Evolutionary conservation across 2,888 invertebrate species (phyloP), one percentile per base, ranked within the genome.

Genomic region (Andricus curvator): DNA sequence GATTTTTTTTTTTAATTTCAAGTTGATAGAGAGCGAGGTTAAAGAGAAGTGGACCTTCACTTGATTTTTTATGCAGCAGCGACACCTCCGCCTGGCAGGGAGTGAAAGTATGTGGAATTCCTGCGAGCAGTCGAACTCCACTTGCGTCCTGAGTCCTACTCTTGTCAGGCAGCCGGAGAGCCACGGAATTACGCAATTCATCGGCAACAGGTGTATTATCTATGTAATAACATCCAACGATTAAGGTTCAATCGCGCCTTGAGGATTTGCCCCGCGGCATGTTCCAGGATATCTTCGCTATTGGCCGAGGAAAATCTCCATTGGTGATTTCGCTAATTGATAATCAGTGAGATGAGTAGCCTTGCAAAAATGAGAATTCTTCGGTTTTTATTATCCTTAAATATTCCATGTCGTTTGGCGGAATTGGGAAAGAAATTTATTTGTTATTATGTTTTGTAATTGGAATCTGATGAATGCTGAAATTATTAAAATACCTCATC

Each of bases 91-190:
- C 85, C 78, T 84, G 83, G 80, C 83, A 79, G 81, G 83, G 87
- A 91, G 91, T 90, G 91, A 91, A 91, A 91, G 91, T 90, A 88
- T 86, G 84, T 85, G 88, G 89, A 91, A 89, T 90, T 89, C 88
- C 88, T 89, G 86, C 87, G 87, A 87, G 86, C 66, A 66, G 66
- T 33, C 33, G 33, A 66, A 33, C 51, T 51, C 87, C 86, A 88
- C 85, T 85, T 84, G 85, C 82, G 82, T 83, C 82, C 80, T 78
- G 85, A 82, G 85, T 83, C 80, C 82, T 83, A 84, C 84, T 81
- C 82, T 80, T 56, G 65, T 62, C 51, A 33, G 44, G 77, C 79
- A 70, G 48, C 9, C 70, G 33, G 70, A 51, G 25, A 70, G 70
- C 66, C 41, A 66, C 44, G 74, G 51, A 70, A 82, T 87, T 87